These are phyloP conservation scores for Campylorhamphus procurvoides DNA, from an alignment of 2,113 vertebrate genomes.

Conservation along the genomic window DNA sequence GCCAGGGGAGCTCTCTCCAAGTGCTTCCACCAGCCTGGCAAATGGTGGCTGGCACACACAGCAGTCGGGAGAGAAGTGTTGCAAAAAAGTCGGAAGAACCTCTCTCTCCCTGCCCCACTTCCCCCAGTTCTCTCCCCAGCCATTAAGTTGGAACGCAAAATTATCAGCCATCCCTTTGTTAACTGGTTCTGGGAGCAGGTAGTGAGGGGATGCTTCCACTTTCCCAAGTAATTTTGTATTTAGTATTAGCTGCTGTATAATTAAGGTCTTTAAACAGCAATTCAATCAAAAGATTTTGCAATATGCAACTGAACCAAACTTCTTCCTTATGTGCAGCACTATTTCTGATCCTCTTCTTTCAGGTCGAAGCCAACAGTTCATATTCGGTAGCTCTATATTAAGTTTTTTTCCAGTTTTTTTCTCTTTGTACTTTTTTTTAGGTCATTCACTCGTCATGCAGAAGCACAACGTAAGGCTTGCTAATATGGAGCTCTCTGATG, in stretches of 20 bases:
- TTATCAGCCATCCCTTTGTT: no score
- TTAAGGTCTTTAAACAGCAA: neutral
- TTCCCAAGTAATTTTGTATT: neutral
- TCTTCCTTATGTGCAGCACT: neutral
- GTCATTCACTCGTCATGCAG: neutral
- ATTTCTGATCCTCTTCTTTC: neutral
- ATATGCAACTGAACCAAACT: neutral
- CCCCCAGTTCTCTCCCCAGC: no score
- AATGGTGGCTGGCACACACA: no score
- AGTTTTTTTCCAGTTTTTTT: neutral
- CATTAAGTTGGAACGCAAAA: no score
- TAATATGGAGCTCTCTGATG: neutral
- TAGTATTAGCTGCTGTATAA: neutral
- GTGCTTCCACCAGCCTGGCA: no score
- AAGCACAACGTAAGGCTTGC: neutral
- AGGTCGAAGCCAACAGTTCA: neutral
- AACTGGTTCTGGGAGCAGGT: no score
- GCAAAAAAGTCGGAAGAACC: no score
- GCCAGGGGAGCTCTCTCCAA: no score
- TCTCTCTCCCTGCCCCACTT: no score
- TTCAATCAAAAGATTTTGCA: neutral
- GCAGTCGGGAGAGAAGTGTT: no score
- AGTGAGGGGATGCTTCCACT: neutral
- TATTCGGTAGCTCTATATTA: neutral
- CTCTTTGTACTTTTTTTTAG: neutral